A percentile compares a stretch with the other conserved stretches of the same genome.
phyloP scores from a whole-genome alignment of 2,797 vertebrate species.

The Lophotriccus pileatus region DNA sequence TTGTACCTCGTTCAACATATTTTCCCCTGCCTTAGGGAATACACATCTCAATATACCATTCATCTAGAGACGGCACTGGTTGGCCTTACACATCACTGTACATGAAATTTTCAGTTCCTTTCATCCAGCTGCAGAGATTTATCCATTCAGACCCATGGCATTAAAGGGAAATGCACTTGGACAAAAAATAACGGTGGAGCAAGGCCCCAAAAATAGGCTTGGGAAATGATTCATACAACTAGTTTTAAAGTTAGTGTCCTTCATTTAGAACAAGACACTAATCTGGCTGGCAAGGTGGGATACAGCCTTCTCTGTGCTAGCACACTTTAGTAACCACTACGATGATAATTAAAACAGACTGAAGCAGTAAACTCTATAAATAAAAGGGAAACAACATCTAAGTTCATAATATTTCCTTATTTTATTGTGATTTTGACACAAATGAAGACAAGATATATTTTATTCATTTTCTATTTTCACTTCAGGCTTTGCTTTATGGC shows the following conservation, averaged over 20 bases:
- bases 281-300: background rate
- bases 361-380: constrained; percentile 65
- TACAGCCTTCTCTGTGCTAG: background rate
- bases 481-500: constrained; percentile 55
- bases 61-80: background rate
- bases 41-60: background rate
- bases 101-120: background rate
- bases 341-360: constrained; percentile 60
- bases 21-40: background rate
- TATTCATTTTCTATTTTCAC: constrained; percentile 31
- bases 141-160: background rate
- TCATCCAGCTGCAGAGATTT: background rate
- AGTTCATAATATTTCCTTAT: constrained; percentile 55
- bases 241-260: background rate
- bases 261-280: background rate
- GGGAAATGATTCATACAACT: background rate
- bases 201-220: background rate
- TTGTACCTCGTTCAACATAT: background rate
- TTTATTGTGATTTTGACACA: constrained; percentile 69
- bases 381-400: constrained; percentile 46
- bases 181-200: background rate
- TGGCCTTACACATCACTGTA: background rate
- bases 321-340: constrained; percentile 22
- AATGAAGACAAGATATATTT: constrained; percentile 67
- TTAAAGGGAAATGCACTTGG: background rate